These are phyloP conservation scores for Eucidaris tribuloides DNA, from an alignment of 35 echinoderm and acorn worm species.

Conservation along the genomic window DNA sequence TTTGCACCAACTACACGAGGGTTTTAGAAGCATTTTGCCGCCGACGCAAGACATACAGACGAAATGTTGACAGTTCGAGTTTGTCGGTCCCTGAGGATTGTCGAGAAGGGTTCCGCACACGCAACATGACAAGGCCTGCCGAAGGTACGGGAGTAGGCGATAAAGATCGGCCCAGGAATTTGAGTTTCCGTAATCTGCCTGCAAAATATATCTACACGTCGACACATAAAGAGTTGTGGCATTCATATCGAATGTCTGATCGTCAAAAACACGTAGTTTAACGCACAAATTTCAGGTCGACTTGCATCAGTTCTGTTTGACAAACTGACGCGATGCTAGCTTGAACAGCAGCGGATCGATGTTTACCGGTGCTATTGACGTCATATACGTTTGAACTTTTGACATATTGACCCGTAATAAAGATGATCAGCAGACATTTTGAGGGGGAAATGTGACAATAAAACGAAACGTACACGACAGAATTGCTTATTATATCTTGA, in stretches of 20 bases:
- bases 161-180: constrained; percentile 93
- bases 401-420: neutral
- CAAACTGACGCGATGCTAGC: too few species aligned
- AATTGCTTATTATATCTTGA: too few species aligned
- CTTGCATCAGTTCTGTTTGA: too few species aligned
- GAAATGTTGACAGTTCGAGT: constrained; percentile 95
- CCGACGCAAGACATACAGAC: constrained; percentile 87
- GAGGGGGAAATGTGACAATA: too few species aligned
- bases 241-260: constrained; percentile 77
- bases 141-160: constrained; percentile 90
- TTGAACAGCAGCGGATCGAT: constrained; percentile 51
- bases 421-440: too few species aligned
- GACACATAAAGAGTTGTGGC: constrained; percentile 94
- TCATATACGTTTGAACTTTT: constrained; percentile 44
- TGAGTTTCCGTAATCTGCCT: constrained; percentile 82
- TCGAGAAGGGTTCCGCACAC: constrained; percentile 80
- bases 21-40: constrained; percentile 92
- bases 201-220: constrained; percentile 96
- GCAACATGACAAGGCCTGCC: constrained; percentile 98
- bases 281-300: too few species aligned
- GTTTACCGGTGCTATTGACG: constrained; percentile 71
- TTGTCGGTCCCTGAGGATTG: constrained; percentile 82
- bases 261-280: too few species aligned
- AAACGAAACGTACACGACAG: too few species aligned
- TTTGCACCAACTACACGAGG: constrained; percentile 97